Evolutionary conservation across 2,888 invertebrate genomes (phyloP), one percentile per base, ranked within the genome.

Genomic region (Sinopyrophorus schimmeli): DNA sequence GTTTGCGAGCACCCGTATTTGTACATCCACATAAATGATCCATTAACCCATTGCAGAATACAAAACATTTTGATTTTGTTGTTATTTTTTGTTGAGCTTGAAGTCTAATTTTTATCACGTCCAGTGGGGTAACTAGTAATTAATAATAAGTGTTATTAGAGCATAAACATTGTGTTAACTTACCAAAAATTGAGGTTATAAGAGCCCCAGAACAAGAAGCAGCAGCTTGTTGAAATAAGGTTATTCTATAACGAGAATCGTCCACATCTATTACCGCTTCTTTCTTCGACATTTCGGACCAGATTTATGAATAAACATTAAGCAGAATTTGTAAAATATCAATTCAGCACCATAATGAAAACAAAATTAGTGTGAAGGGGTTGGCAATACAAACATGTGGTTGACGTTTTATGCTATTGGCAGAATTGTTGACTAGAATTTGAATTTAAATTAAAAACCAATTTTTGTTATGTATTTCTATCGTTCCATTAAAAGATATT

Each of bases 1-100:
- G 62, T 12, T 68, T 66, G 50, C 69, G 70, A 14, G 69, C 68
- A 54, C 70, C 70, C 21, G 69, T 69, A 1, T 77, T 72, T 10
- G 81, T 79, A 73, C 94, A 94, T 7, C 88, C 86, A 71, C 97
- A 98, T 21, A 97, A 74, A 70, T 98, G 97, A 74, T 99, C 99
- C 97, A 98, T 98, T 6, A 99, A 77, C 0, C 99, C 98, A 79
- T 99, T 99, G 70, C 95, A 95, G 73, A 95, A 98, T 4, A 98
- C 76, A 70, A 92, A 98, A 73, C 97, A 96, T 73, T 89, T 89
- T 59, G 91, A 89, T 5, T 86, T 86, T 3, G 86, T 74, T 60
- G 88, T 70, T 1, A 87, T 84, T 63, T 92, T 92, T 66, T 92
- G 89, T 72, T 99, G 98, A 2, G 92, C 86, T 76, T 99, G 99